phyloP scores from a whole-genome alignment of 37 sponge, comb jelly and placozoan genomes.

The Spongilla lacustris region DNA sequence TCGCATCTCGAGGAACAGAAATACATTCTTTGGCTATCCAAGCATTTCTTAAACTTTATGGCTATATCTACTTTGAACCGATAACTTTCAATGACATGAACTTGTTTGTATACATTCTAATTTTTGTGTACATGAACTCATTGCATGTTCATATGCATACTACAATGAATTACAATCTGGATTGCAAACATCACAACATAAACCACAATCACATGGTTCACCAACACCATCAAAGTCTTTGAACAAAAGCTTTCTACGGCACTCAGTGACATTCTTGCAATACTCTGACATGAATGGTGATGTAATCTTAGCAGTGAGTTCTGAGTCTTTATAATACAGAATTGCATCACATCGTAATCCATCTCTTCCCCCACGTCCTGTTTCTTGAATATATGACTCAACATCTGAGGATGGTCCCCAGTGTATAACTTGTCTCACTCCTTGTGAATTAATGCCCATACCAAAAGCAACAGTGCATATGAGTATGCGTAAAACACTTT shows the following conservation, averaged over 20 bases:
- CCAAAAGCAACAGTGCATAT: conserved; percentile 41
- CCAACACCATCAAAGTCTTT: background rate
- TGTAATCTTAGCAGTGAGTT: background rate
- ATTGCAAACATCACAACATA: conserved; percentile 21
- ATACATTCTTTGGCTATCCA: too few species aligned
- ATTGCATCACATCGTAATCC: conserved; percentile 1
- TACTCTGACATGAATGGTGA: conserved; percentile 9
- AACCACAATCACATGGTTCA: background rate
- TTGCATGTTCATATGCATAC: too few species aligned
- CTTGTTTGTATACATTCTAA: too few species aligned
- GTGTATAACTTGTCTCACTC: conserved; percentile 15
- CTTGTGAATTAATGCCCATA: conserved; percentile 17
- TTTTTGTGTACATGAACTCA: too few species aligned
- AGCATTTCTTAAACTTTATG: too few species aligned
- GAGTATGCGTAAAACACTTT: conserved; percentile 3
- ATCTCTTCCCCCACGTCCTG: conserved; percentile 32
- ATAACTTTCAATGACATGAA: too few species aligned
- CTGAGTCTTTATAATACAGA: background rate
- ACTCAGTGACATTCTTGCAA: background rate
- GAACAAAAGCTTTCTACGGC: conserved; percentile 24
- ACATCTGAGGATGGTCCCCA: conserved; percentile 8
- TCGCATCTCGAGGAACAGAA: too few species aligned
- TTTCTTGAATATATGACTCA: conserved; percentile 27
- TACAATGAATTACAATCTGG: conserved; percentile 6
- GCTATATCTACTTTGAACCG: too few species aligned